phyloP scores from a whole-genome alignment of 2,113 vertebrate species.

The Cottus gobio region DNA sequence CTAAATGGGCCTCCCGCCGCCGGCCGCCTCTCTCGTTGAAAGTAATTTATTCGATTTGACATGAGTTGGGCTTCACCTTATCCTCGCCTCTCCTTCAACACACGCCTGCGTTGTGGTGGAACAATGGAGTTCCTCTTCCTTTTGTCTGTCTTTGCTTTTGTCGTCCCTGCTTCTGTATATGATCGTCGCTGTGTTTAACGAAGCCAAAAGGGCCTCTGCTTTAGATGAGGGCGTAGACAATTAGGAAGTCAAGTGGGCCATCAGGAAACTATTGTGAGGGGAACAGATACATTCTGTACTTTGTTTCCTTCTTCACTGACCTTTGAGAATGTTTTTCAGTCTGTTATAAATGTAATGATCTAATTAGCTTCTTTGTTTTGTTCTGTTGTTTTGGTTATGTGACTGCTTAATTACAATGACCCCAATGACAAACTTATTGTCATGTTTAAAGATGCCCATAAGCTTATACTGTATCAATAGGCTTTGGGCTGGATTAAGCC shows the following conservation, averaged over 20 bases:
- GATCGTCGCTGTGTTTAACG: slow-evolving; percentile 72
- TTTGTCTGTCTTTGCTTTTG: slow-evolving; percentile 61
- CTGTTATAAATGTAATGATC: background rate
- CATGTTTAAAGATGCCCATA: slow-evolving; percentile 1
- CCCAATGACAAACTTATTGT: background rate
- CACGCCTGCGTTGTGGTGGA: slow-evolving; percentile 52
- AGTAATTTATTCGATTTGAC: slow-evolving; percentile 76
- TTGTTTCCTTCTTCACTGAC: background rate
- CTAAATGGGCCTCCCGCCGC: slow-evolving; percentile 62
- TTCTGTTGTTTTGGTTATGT: slow-evolving; percentile 4
- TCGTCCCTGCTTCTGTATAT: slow-evolving; percentile 28
- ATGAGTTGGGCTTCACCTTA: slow-evolving; percentile 66
- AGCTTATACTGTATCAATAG: background rate
- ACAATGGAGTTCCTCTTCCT: slow-evolving; percentile 64
- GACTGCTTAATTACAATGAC: background rate
- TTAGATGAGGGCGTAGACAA: slow-evolving; percentile 40
- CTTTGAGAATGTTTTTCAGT: background rate
- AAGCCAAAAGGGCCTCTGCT: slow-evolving; percentile 61
- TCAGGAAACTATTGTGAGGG: background rate
- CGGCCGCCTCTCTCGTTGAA: slow-evolving; percentile 51
- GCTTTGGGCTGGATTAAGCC: slow-evolving; percentile 5
- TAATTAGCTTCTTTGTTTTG: background rate
- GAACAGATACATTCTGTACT: background rate
- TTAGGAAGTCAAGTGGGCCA: slow-evolving; percentile 62
- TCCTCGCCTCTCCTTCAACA: slow-evolving; percentile 54